Evolutionary conservation across 2,888 invertebrate species (phyloP).

Genomic region (Andrena bucephala): DNA sequence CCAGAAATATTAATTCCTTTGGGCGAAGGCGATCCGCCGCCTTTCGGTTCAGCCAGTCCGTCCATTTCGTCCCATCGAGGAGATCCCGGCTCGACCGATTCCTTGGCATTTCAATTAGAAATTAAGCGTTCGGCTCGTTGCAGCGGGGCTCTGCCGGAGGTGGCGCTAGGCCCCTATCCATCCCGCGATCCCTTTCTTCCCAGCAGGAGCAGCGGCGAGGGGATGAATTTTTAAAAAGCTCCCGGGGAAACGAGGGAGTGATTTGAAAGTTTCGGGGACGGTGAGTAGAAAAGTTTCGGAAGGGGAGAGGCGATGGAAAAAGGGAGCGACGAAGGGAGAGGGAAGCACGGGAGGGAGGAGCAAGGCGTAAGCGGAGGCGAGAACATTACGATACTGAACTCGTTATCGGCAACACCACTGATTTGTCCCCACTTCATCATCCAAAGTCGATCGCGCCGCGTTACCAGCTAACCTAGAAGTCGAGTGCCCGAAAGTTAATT

Average conservation of each 20-base stretch:
- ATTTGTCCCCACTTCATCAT: constrained; percentile 2
- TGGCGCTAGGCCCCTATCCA: constrained; percentile 24
- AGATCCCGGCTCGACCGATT: constrained; percentile 47
- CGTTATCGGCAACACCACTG: constrained; percentile 55
- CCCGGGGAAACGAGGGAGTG: constrained; percentile 59
- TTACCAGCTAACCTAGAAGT: too few relatives aligned
- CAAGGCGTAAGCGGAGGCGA: constrained; percentile 35
- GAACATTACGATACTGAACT: constrained; percentile 65
- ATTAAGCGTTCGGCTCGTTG: constrained; percentile 60
- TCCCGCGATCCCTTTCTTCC: constrained; percentile 42
- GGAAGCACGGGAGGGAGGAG: neutral
- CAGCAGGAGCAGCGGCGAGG: constrained; percentile 29
- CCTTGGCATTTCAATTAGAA: constrained; percentile 72
- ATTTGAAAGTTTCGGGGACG: constrained; percentile 72
- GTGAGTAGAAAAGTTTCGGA: constrained; percentile 72
- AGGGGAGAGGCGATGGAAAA: constrained; percentile 32
- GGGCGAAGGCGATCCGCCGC: constrained; percentile 5
- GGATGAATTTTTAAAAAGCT: constrained; percentile 75
- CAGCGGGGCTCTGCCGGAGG: constrained; percentile 17
- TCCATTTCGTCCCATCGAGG: constrained; percentile 42
- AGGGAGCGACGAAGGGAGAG: neutral
- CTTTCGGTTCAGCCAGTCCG: constrained; percentile 27
- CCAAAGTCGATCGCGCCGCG: neutral
- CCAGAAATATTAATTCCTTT: constrained; percentile 66
- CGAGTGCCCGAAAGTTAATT: too few relatives aligned